Conservation (phyloP, 2,797 vertebrate species). For the Falco berigora region DNA sequence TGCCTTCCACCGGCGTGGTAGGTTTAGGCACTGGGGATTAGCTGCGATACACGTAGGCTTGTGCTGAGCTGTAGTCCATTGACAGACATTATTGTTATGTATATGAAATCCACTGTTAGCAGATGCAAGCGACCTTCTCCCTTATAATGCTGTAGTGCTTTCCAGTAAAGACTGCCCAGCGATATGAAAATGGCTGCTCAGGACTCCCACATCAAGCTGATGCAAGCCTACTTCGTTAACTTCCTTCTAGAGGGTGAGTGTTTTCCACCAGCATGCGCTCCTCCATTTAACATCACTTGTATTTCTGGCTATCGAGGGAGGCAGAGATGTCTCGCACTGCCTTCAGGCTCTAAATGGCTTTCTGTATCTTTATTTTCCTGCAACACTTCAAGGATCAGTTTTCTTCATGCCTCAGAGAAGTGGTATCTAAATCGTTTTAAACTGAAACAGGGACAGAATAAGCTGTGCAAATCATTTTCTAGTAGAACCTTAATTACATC, state of each 20-base stretch:
- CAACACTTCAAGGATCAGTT: slow-evolving; percentile 55
- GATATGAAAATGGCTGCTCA: slow-evolving; percentile 7
- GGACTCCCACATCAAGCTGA: not conserved
- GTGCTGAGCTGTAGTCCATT: not conserved
- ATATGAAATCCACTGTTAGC: not conserved
- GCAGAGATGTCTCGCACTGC: slow-evolving; percentile 22
- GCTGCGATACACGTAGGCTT: not conserved
- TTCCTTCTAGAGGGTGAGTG: slow-evolving; percentile 15
- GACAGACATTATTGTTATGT: not conserved
- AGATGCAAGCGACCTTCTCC: not conserved
- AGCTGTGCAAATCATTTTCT: slow-evolving; percentile 63
- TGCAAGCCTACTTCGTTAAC: not conserved
- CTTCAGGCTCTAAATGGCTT: slow-evolving; percentile 46
- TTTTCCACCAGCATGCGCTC: not conserved
- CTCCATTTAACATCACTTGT: slow-evolving; percentile 26
- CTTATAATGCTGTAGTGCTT: not conserved
- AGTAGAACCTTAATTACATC: slow-evolving; percentile 62
- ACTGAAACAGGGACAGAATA: slow-evolving; percentile 60
- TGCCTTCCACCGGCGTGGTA: accelerated
- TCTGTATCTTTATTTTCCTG: slow-evolving; percentile 58
- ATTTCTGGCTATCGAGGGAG: slow-evolving; percentile 37
- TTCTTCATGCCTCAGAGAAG: slow-evolving; percentile 63
- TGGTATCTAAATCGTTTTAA: slow-evolving; percentile 63
- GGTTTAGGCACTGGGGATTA: not conserved
- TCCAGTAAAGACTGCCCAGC: not conserved